Evolutionary conservation across 2,888 invertebrate species (phyloP).

Genomic region (Sthenelais limicola): DNA sequence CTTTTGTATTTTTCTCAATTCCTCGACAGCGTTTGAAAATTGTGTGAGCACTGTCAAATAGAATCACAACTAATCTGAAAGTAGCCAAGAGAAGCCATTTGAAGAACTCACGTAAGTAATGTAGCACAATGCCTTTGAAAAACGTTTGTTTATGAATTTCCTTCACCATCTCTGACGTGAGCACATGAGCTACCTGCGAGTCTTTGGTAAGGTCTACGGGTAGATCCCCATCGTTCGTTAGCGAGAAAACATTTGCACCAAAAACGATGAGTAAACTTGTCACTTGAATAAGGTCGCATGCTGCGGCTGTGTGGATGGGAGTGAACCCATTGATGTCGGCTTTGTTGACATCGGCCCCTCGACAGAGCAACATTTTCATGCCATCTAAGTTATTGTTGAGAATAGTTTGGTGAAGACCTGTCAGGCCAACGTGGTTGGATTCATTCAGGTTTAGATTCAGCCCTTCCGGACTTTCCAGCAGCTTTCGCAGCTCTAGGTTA

Average conservation of each 20-base stretch:
- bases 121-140: not conserved
- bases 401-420: slow-evolving; percentile 64
- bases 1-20: too few relatives aligned
- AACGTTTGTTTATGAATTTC: slow-evolving; percentile 51
- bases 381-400: slow-evolving; percentile 65
- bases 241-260: slow-evolving; percentile 61
- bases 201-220: slow-evolving; percentile 65
- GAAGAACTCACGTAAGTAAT: too few relatives aligned
- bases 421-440: slow-evolving; percentile 62
- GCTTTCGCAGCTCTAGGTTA: slow-evolving; percentile 57
- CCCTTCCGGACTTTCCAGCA: slow-evolving; percentile 48
- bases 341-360: slow-evolving; percentile 60
- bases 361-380: slow-evolving; percentile 60
- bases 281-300: slow-evolving; percentile 63
- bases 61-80: too few relatives aligned
- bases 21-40: too few relatives aligned
- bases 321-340: slow-evolving; percentile 65
- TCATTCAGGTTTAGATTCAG: slow-evolving; percentile 61
- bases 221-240: slow-evolving; percentile 59
- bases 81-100: too few relatives aligned
- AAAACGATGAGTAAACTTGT: slow-evolving; percentile 60
- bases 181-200: slow-evolving; percentile 56
- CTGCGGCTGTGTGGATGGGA: slow-evolving; percentile 65
- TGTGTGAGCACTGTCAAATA: too few relatives aligned
- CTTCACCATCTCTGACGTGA: slow-evolving; percentile 58